Percentiles rank a stretch among this genome's conserved stretches.
Conservation (phyloP, 2,888 invertebrate species). For the Agrenia bidenticulata region DNA sequence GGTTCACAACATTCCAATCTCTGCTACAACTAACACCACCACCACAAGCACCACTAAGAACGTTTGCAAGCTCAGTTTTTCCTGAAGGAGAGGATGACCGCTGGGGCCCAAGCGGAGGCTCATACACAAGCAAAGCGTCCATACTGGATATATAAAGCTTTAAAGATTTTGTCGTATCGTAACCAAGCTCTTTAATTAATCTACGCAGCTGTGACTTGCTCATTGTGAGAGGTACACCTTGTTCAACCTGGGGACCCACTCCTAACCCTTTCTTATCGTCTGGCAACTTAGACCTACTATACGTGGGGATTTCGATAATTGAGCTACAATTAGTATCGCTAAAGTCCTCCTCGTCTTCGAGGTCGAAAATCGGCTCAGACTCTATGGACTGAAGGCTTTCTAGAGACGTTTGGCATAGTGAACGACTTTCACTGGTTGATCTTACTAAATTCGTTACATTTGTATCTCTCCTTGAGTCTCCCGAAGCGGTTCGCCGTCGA, state of each 20-base stretch:
- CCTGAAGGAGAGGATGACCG: slow-evolving; percentile 14
- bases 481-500: slow-evolving; percentile 25
- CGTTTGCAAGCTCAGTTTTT: slow-evolving; percentile 44
- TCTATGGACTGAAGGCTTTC: slow-evolving; percentile 50
- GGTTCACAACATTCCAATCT: slow-evolving; percentile 4
- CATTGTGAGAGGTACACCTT: neutral
- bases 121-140: slow-evolving; percentile 53
- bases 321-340: slow-evolving; percentile 11
- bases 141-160: slow-evolving; percentile 51
- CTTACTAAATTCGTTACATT: slow-evolving; percentile 21
- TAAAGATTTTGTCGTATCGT: slow-evolving; percentile 45
- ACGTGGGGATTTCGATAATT: slow-evolving; percentile 9
- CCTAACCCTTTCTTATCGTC: neutral
- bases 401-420: slow-evolving; percentile 45
- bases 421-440: slow-evolving; percentile 51
- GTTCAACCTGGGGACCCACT: too few species aligned
- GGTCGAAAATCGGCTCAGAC: slow-evolving; percentile 42
- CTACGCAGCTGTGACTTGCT: slow-evolving; percentile 23
- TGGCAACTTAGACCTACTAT: neutral
- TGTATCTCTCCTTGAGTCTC: neutral
- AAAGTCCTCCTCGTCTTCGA: slow-evolving; percentile 30
- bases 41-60: slow-evolving; percentile 22
- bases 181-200: slow-evolving; percentile 47
- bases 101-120: slow-evolving; percentile 20
- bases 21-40: neutral